Base-by-base conservation (phyloP, 2,888 invertebrate species). In the Drosophila melanosoma region DNA sequence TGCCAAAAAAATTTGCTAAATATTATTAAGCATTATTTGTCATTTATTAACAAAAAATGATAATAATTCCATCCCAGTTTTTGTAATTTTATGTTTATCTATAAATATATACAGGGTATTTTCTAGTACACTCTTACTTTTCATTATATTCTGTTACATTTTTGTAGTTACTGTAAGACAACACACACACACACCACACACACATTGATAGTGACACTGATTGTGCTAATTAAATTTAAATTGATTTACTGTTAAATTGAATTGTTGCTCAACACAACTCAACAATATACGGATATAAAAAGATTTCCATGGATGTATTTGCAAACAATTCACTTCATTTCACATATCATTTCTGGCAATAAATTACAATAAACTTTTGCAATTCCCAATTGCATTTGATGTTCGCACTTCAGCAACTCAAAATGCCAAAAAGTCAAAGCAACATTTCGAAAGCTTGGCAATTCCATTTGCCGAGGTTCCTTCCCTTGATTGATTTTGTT, bases 361-460 rank as follows among this genome's bases (percentile, higher is more conserved):
- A 81, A 81, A 81, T 81, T 72, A 74, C 69, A 80, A 67, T 77
- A 82, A 82, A 85, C 74, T 79, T 69, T 74, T 66, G 62, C 81
- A 69, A 67, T 76, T 67, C 69, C 65, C 82, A 79, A 62, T 79
- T 71, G 76, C 60, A 64, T 76, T 76, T 68, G 40, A 57, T 71
- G 69, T 82, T 82, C 60, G 71, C 82, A 83, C 86, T 87, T 82
- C 69, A 77, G 64, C 67, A 74, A 54, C 54, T 74, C 53, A 58
- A 54, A 61, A 58, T 61, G 7, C 53, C 76, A 61, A 70, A 53
- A 60, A 72, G 60, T 57, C 51, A 52, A n/a, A 68, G 79, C 59
- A 65, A 64, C 54, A 53, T 61, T 68, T 68, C 11, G 1, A 15
- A 52, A 57, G 57, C 32, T 45, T 60, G 42, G 54, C 57, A 53